These are phyloP conservation scores for Meiosimyza platycephala DNA, from an alignment of 2,888 invertebrate species.

Conservation along the genomic window DNA sequence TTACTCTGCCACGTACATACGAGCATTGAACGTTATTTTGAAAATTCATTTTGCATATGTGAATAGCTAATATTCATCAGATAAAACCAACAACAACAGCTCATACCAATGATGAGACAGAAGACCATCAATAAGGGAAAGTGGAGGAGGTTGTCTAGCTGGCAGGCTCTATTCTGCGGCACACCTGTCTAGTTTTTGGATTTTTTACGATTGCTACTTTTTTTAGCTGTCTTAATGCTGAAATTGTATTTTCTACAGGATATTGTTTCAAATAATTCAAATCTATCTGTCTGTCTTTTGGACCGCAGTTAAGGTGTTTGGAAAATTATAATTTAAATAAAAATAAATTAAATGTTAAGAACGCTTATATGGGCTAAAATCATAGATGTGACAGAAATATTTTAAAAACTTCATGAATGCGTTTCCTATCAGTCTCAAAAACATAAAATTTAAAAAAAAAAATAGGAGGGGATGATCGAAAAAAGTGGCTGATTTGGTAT, in stretches of 20 bases:
- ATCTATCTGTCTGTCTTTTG: slow-evolving; percentile 17
- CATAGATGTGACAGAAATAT: too few relatives aligned
- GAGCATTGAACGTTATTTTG: slow-evolving; percentile 16
- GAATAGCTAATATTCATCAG: slow-evolving; percentile 34
- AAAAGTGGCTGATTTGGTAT: too few relatives aligned
- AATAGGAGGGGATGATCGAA: too few relatives aligned
- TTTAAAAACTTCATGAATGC: too few relatives aligned
- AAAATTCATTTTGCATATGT: slow-evolving; percentile 40
- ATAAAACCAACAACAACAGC: slow-evolving; percentile 34
- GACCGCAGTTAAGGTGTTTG: background rate
- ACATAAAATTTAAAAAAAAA: too few relatives aligned
- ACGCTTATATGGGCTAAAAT: too few relatives aligned
- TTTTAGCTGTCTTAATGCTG: slow-evolving; percentile 16
- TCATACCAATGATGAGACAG: background rate
- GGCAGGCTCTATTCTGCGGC: slow-evolving; percentile 11
- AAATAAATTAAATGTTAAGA: too few relatives aligned
- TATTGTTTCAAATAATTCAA: slow-evolving; percentile 45
- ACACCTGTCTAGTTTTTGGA: slow-evolving; percentile 40
- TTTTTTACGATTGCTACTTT: slow-evolving; percentile 8
- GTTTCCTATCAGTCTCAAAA: too few relatives aligned
- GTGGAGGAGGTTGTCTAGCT: background rate
- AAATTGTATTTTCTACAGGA: slow-evolving; percentile 42
- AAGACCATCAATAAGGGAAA: background rate
- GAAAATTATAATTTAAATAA: too few relatives aligned
- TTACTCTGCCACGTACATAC: slow-evolving; percentile 5